phyloP scores from a whole-genome alignment of 2,797 vertebrate species.

The Heteromormyrus szaboi region DNA sequence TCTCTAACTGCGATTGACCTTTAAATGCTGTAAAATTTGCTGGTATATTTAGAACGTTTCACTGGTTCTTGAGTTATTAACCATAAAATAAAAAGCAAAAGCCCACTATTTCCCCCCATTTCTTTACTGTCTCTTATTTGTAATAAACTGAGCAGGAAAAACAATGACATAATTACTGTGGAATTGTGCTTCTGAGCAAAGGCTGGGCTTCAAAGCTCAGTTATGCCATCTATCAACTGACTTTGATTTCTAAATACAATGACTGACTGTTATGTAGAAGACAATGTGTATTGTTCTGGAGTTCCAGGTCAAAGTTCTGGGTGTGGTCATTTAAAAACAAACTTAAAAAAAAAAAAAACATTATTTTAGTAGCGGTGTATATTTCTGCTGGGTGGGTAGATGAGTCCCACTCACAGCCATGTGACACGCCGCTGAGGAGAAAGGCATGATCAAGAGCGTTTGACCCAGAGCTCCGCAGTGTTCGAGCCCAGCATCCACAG shows the following conservation, averaged over 20 bases:
- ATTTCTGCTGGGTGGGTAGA: not conserved
- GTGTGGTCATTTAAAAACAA: conserved; percentile 9
- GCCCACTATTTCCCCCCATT: not conserved
- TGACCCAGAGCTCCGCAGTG: not conserved
- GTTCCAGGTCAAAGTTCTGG: not conserved
- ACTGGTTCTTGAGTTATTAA: not conserved
- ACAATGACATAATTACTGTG: not conserved
- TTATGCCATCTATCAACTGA: not conserved
- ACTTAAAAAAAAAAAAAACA: not conserved
- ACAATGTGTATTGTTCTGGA: conserved; percentile 19
- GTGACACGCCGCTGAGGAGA: conserved; percentile 13
- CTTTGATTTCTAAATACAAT: conserved; percentile 1
- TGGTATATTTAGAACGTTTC: not conserved
- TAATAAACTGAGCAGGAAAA: not conserved
- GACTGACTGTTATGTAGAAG: not conserved
- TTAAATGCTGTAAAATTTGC: not conserved
- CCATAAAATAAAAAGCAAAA: not conserved
- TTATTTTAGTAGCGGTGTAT: not conserved
- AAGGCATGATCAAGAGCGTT: conserved; percentile 2
- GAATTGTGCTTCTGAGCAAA: not conserved
- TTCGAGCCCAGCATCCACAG: not conserved
- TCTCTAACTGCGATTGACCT: not conserved
- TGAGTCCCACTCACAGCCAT: not conserved
- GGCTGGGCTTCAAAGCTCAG: not conserved
- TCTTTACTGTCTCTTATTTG: not conserved